phyloP scores from a whole-genome alignment of 2,797 vertebrate genomes.

The Takifugu ocellatus region DNA sequence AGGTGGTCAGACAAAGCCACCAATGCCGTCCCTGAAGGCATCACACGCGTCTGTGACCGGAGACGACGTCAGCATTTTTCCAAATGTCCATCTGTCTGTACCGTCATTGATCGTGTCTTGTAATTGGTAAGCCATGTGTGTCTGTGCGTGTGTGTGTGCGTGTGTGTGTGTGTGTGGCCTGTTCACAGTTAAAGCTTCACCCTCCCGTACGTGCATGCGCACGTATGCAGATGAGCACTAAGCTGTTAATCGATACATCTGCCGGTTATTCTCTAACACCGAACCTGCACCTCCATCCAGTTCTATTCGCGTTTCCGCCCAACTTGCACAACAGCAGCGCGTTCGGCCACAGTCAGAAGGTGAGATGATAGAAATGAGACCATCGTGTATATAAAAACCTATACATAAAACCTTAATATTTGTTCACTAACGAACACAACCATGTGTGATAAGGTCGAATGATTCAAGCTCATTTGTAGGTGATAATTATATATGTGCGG shows the following conservation, averaged over 20 bases:
- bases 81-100: slow-evolving; percentile 26
- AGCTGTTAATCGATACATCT: slow-evolving; percentile 33
- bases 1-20: background rate
- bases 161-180: too few species aligned
- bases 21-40: background rate
- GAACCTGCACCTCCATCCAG: slow-evolving; percentile 10
- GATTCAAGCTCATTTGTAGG: too few species aligned
- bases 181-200: slow-evolving; percentile 51
- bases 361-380: too few species aligned
- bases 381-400: too few species aligned
- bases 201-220: slow-evolving; percentile 14
- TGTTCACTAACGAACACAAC: too few species aligned
- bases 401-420: too few species aligned
- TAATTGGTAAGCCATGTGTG: slow-evolving; percentile 46
- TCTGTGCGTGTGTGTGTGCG: background rate
- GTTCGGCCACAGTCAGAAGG: too few species aligned
- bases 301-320: background rate
- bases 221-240: slow-evolving; percentile 1
- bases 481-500: too few species aligned
- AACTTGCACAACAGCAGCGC: slow-evolving; percentile 1
- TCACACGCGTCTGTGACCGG: slow-evolving; percentile 3
- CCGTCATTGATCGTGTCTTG: slow-evolving; percentile 28
- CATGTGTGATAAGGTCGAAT: too few species aligned
- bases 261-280: slow-evolving; percentile 42
- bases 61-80: slow-evolving; percentile 17